These are phyloP conservation scores for Chydorus sphaericus DNA, from an alignment of 2,888 invertebrate species.

Conservation along the genomic window DNA sequence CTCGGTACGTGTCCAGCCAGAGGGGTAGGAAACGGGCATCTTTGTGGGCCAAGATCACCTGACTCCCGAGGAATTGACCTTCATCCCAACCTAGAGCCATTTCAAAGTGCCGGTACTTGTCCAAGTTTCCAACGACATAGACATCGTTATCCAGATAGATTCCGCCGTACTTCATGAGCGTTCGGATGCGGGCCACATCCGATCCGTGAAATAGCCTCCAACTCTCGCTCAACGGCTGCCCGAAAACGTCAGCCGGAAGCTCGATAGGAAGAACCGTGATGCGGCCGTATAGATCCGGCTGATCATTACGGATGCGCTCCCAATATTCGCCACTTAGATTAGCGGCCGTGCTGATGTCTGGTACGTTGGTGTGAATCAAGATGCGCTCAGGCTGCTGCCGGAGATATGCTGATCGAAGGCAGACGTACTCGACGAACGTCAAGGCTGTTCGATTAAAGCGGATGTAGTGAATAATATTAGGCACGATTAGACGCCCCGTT, in stretches of 20 bases:
- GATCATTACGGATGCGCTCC: conserved; percentile 17
- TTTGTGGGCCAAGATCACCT: conserved; percentile 24
- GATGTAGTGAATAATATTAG: conserved; percentile 15
- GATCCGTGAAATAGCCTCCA: conserved; percentile 17
- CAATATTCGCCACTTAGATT: conserved; percentile 20
- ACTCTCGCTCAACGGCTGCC: conserved; percentile 10
- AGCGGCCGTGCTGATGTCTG: background rate
- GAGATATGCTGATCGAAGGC: conserved; percentile 21
- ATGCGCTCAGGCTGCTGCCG: conserved; percentile 13
- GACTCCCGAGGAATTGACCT: conserved; percentile 17
- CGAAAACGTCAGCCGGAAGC: conserved; percentile 12
- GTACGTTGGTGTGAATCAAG: conserved; percentile 12
- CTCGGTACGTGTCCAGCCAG: conserved; percentile 25
- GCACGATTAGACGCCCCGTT: conserved; percentile 10
- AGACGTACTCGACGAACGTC: conserved; percentile 21
- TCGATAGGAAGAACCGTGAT: conserved; percentile 10
- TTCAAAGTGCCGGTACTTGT: conserved; percentile 25
- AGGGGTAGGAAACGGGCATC: conserved; percentile 25
- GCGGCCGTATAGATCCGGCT: conserved; percentile 10
- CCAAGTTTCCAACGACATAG: conserved; percentile 24
- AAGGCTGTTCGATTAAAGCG: conserved; percentile 19
- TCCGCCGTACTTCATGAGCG: conserved; percentile 25
- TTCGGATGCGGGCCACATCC: conserved; percentile 20
- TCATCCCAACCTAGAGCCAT: conserved; percentile 24
- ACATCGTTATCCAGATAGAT: conserved; percentile 27